A percentile compares a stretch with the other conserved stretches of the same genome.
Conservation (phyloP, 2,113 vertebrate genomes). For the Pycnonotus jocosus region DNA sequence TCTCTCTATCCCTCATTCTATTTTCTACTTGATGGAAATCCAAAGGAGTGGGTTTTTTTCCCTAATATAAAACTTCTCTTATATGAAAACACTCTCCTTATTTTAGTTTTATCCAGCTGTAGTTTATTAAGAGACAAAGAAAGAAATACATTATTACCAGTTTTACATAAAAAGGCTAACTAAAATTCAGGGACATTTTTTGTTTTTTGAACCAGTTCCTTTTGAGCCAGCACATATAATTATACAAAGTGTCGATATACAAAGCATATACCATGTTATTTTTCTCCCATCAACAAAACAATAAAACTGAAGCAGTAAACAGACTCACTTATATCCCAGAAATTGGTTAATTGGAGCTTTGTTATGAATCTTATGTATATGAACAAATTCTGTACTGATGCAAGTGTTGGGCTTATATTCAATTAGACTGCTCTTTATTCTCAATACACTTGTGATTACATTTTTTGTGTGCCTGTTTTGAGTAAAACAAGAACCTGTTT, state of each 20-base stretch:
- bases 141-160: background rate
- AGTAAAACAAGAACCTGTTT: background rate
- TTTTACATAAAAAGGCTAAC: background rate
- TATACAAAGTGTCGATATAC: background rate
- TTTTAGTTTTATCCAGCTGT: background rate
- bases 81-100: background rate
- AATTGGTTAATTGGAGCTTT: background rate
- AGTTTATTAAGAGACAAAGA: background rate
- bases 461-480: background rate
- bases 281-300: background rate
- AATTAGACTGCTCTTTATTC: background rate
- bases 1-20: background rate
- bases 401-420: background rate
- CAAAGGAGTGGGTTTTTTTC: background rate
- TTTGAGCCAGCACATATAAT: background rate
- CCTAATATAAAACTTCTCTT: background rate
- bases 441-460: background rate
- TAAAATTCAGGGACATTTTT: background rate
- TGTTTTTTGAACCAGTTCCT: rapidly evolving
- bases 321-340: background rate
- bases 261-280: background rate
- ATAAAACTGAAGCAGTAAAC: background rate
- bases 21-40: background rate
- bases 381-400: background rate
- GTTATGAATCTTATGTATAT: background rate